A percentile compares a stretch with the other conserved stretches of the same genome.
phyloP scores from a whole-genome alignment of 2,113 vertebrate species.

The Numida meleagris region DNA sequence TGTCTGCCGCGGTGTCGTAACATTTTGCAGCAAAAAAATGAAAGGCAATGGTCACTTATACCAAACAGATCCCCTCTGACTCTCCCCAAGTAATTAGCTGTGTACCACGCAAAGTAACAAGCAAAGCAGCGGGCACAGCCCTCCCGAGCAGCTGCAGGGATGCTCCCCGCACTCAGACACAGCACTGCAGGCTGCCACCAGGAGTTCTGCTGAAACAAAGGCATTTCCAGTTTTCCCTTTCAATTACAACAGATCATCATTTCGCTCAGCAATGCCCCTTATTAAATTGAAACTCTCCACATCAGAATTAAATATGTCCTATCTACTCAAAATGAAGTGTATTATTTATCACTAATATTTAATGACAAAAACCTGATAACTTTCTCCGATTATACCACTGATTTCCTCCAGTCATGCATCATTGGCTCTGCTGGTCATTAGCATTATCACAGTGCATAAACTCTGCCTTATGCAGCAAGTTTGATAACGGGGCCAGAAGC shows the following conservation, averaged over 20 bases:
- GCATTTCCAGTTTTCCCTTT: constrained; percentile 71
- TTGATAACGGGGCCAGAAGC: constrained; percentile 74
- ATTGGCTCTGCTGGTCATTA: constrained; percentile 77
- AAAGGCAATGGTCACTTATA: background rate
- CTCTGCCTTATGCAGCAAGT: constrained; percentile 80
- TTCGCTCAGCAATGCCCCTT: constrained; percentile 75
- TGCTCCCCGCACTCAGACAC: constrained; percentile 36
- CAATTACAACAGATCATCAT: constrained; percentile 78
- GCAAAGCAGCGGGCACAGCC: constrained; percentile 43
- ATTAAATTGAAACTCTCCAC: constrained; percentile 75
- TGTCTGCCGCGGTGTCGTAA: background rate
- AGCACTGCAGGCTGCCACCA: background rate
- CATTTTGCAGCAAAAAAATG: background rate
- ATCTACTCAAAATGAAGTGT: constrained; percentile 76
- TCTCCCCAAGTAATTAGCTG: constrained; percentile 25
- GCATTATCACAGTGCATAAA: constrained; percentile 81
- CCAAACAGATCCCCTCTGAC: background rate
- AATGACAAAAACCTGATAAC: constrained; percentile 82
- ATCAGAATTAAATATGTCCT: constrained; percentile 81
- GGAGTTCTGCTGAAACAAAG: constrained; percentile 57
- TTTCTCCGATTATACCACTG: constrained; percentile 77
- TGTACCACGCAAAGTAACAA: constrained; percentile 3
- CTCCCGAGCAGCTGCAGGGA: background rate
- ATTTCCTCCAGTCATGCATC: constrained; percentile 78
- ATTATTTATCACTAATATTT: constrained; percentile 85